phyloP scores from a whole-genome alignment of 2,797 vertebrate genomes.

The Helarctos malayanus region DNA sequence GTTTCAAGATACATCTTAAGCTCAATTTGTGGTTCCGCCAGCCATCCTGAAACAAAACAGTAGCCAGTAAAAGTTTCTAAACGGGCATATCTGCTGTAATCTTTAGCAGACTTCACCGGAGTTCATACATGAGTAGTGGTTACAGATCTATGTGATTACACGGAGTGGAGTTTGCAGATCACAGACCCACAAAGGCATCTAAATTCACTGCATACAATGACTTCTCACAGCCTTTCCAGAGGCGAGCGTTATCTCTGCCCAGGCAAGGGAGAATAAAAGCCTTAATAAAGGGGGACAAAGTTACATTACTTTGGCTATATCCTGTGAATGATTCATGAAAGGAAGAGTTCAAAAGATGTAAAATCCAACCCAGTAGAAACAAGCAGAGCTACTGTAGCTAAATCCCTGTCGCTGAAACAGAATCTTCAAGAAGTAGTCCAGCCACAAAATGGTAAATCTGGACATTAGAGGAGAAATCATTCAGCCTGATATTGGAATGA shows the following conservation, averaged over 20 bases:
- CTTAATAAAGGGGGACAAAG: conserved; percentile 64
- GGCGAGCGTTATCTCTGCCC: conserved; percentile 43
- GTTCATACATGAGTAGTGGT: conserved; percentile 76
- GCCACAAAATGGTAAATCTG: not conserved
- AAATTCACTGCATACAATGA: conserved; percentile 69
- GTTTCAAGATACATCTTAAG: conserved; percentile 83
- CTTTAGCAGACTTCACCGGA: conserved; percentile 75
- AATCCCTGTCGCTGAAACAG: conserved; percentile 56
- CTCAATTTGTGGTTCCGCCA: conserved; percentile 79
- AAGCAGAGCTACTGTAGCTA: conserved; percentile 62
- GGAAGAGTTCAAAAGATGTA: conserved; percentile 60
- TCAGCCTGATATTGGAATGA: not conserved
- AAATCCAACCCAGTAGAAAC: conserved; percentile 64
- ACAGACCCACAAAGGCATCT: conserved; percentile 56
- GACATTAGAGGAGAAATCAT: not conserved
- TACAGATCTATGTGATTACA: conserved; percentile 78
- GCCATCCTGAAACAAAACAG: conserved; percentile 82
- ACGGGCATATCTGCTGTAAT: conserved; percentile 76
- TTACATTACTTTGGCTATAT: conserved; percentile 67
- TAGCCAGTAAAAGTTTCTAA: conserved; percentile 81
- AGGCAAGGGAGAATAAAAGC: conserved; percentile 66
- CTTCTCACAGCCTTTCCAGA: conserved; percentile 69
- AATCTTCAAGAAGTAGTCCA: conserved; percentile 60
- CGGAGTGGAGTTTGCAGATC: conserved; percentile 63
- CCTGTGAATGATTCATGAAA: conserved; percentile 69